Base-by-base conservation (phyloP, 2,113 vertebrate genomes). In the Notarius quadriscutis region DNA sequence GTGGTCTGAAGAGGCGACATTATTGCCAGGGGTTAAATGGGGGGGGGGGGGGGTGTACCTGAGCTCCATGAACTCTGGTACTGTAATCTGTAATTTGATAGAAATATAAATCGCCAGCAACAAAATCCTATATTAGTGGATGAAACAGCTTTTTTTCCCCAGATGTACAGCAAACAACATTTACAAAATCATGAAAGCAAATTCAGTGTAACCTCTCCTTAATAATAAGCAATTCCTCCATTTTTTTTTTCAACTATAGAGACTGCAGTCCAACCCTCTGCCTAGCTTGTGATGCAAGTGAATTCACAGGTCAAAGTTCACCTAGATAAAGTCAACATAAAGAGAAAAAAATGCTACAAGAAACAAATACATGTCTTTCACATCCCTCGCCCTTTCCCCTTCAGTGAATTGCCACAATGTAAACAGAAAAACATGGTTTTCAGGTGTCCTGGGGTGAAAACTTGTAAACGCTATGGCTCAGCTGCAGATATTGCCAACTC, bases 1-100 rank as follows among this genome's bases (percentile, higher is more conserved):
- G 30, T 71, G 65, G 67, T 48, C 51, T 27, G 62, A 25, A 34
- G 69, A 63, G 18, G 55, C 67, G 85, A 58, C 55, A 50, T 86
- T 77, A 86, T 86, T 53, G 20, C 50, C 41, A 55, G 82, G 50
- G 69, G 30, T n/a, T 75, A 69, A 78, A 80, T 84, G n/a, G 20
- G 34, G 2, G 1, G 15, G 25, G 5, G 48, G 9, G 62, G 9
- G 7, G 62, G 4, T 2, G 25, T 34, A 5, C 22, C 50, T 27
- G 25, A 78, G 7, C 50, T 55, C 11, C 7, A n/a, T 27, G 20
- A n/a, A 10, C 9, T 51, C 72, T 51, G 48, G 22, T 77, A 14
- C 5, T 53, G 48, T n/a, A 77, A 77, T 18, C 5, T 53, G 48
- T n/a, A 77, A 77, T 18, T 14, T n/a, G 11, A 51, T 14, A 53